phyloP scores from a whole-genome alignment of 1,140 invertebrate genomes.

The Bombyx mandarina region DNA sequence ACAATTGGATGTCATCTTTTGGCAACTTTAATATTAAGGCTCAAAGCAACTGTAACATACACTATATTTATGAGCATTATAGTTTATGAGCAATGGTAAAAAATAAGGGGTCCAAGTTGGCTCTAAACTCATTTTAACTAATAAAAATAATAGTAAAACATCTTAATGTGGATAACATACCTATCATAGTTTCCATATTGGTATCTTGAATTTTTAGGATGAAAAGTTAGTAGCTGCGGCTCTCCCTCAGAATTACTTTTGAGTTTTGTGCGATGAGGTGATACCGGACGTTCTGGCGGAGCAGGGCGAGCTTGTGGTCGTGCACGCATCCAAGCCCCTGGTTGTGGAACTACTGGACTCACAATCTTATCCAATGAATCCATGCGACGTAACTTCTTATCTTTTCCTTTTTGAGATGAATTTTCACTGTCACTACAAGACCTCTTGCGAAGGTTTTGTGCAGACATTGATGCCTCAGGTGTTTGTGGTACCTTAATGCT shows the following conservation, averaged over 20 bases:
- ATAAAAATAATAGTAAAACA: no score
- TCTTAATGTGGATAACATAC: constrained; percentile 36
- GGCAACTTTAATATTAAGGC: no score
- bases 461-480: constrained; percentile 56
- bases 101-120: no score
- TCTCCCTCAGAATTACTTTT: constrained; percentile 45
- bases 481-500: constrained; percentile 47
- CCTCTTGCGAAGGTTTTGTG: constrained; percentile 52
- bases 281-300: constrained; percentile 40
- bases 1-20: no score
- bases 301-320: constrained; percentile 39
- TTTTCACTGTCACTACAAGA: constrained; percentile 67
- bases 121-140: no score
- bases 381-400: constrained; percentile 76
- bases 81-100: no score
- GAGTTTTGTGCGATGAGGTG: constrained; percentile 44
- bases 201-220: constrained; percentile 83
- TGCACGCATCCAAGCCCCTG: constrained; percentile 81
- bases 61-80: no score
- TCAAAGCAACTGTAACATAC: no score
- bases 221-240: constrained; percentile 78
- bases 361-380: constrained; percentile 91
- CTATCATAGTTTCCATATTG: constrained; percentile 97
- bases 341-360: constrained; percentile 91
- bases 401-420: constrained; percentile 59